Evolutionary conservation across 2,888 invertebrate genomes (phyloP).

Genomic region (Ophion slaviceki): DNA sequence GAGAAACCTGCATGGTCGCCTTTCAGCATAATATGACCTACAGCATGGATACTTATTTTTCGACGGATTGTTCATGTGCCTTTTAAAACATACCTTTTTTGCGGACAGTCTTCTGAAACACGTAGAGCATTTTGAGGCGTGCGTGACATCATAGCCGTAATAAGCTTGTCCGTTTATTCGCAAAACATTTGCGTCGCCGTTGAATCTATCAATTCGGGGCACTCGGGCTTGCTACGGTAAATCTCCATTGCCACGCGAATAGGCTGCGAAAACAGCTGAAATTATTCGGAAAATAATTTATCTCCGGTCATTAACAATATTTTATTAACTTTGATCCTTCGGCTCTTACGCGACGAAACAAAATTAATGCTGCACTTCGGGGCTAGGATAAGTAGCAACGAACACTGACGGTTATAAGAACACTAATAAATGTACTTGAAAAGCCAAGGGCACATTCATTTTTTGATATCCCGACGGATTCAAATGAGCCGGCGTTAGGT

Average conservation of each 20-base stretch:
- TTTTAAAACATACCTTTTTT: conserved; percentile 7
- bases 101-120: conserved; percentile 5
- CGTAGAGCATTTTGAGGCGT: conserved; percentile 10
- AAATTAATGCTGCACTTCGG: too few relatives aligned
- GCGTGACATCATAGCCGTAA: conserved; percentile 24
- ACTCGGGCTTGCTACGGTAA: conserved; percentile 9
- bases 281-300: neutral
- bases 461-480: conserved; percentile 22
- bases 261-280: conserved; percentile 20
- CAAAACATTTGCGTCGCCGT: conserved; percentile 16
- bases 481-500: conserved; percentile 11
- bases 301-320: neutral
- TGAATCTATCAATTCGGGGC: conserved; percentile 13
- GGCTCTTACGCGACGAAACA: neutral
- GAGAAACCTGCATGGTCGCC: neutral
- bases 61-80: neutral
- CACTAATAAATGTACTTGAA: neutral
- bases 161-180: conserved; percentile 12
- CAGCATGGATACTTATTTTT: neutral
- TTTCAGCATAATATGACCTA: neutral
- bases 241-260: conserved; percentile 18
- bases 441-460: conserved; percentile 25
- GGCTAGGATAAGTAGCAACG: neutral
- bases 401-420: neutral
- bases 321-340: neutral